Base-by-base conservation (phyloP, 92 coral and sea anemone genomes). In the Porites cylindrica region DNA sequence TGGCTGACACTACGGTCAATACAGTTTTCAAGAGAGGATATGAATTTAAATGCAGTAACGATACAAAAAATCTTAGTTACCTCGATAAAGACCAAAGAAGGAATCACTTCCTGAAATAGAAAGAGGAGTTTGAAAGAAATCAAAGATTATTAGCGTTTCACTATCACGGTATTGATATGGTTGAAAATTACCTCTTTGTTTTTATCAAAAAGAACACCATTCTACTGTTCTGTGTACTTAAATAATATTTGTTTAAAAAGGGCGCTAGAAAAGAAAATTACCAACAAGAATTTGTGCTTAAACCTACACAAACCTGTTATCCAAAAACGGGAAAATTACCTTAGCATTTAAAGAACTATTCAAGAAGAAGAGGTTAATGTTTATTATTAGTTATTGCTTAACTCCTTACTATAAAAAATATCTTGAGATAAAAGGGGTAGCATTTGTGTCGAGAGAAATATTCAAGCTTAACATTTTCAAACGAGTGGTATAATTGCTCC, bases 81-180 rank as follows among this genome's bases (percentile, higher is more conserved):
- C 80, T 83, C 87, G 71, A 83, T 83, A 83, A 47, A 83, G 80
- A 17, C 87, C 87, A 83, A 83, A 83, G 80, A 83, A 83, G 11
- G 87, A 73, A 61, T 83, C 87, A 10, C 64, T 75, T 52, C 87
- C 87, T 83, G 73, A 2, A 8, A 52, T 56, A 66, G 14, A 9
- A 68, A 70, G 24, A 50, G 17, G 24, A 69, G 11, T 51, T 56
- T 56, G 17, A 56, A 76, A 1, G 21, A 4, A 67, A 26, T 9
- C 13, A 64, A 78, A 64, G 50, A 59, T 12, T 56, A 70, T 32
- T 32, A 56, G 58, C 32, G 38, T 58, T 81, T 21, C 77, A 68
- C 76, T 52, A 11, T 2, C 17, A 13, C 1, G 56, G 18, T 2
- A 23, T 19, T 16, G 13, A n/a, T 14, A 56, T 56, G 61, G 11